Percentiles rank a stretch among this genome's conserved stretches.
Evolutionary conservation across 2,888 invertebrate species (phyloP).

Genomic region (Linnaemya tessellans): DNA sequence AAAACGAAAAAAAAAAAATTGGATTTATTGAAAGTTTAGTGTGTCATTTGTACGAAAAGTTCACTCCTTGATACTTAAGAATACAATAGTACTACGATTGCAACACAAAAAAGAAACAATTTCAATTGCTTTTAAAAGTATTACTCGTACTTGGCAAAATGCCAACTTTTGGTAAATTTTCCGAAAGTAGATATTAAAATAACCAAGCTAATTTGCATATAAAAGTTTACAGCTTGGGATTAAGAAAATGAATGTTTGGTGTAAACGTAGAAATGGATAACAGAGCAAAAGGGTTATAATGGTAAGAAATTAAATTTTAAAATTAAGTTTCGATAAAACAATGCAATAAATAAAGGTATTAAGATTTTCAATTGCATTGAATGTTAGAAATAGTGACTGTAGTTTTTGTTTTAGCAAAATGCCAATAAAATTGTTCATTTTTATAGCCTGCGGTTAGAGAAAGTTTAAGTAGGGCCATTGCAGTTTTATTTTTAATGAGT

Average conservation of each 20-base stretch:
- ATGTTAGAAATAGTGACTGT: neutral
- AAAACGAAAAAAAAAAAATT: too few species aligned
- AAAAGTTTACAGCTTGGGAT: slow-evolving; percentile 57
- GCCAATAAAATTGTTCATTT: neutral
- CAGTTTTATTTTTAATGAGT: neutral
- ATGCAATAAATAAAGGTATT: slow-evolving; percentile 13
- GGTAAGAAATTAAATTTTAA: slow-evolving; percentile 29
- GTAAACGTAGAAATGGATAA: neutral
- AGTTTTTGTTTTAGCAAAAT: neutral
- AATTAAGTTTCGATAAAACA: slow-evolving; percentile 23
- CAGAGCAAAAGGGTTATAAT: slow-evolving; percentile 19
- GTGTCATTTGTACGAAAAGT: slow-evolving; percentile 22
- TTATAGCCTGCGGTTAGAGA: neutral
- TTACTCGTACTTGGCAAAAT: slow-evolving; percentile 43
- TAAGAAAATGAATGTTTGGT: slow-evolving; percentile 24
- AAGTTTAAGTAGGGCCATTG: slow-evolving; percentile 5
- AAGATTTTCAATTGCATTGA: neutral
- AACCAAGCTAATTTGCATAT: slow-evolving; percentile 57
- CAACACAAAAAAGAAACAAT: slow-evolving; percentile 10
- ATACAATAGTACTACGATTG: neutral
- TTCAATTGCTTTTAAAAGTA: slow-evolving; percentile 49
- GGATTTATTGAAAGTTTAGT: slow-evolving; percentile 45
- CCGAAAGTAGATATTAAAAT: slow-evolving; percentile 41
- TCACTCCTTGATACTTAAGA: slow-evolving; percentile 15
- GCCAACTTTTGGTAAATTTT: slow-evolving; percentile 40